Percentiles rank a stretch among this genome's conserved stretches.
These are phyloP conservation scores for Pangasius larnaudii DNA, from an alignment of 2,797 vertebrate genomes.

Conservation along the genomic window DNA sequence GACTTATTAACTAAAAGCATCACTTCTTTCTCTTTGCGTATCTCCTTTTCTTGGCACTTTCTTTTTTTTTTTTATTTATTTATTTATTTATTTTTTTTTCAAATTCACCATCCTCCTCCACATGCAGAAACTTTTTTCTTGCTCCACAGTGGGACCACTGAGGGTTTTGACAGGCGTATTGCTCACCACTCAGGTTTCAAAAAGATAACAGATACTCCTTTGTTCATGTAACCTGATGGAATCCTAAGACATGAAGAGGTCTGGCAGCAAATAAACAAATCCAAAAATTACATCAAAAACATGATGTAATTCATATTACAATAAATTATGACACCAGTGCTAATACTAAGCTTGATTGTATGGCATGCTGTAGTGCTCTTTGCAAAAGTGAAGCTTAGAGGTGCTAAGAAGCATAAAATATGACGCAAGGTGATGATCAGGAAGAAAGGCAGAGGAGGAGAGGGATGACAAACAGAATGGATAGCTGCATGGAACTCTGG, in stretches of 20 bases:
- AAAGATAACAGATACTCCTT: constrained; percentile 1
- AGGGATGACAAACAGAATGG: constrained; percentile 32
- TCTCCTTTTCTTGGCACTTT: not conserved
- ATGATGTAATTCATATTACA: not conserved
- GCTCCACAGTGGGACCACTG: constrained; percentile 12
- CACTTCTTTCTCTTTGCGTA: not conserved
- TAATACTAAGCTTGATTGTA: not conserved
- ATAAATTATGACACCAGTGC: not conserved
- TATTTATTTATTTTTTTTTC: not conserved
- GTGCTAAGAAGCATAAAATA: constrained; percentile 29
- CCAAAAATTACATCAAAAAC: not conserved
- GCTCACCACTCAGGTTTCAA: not conserved
- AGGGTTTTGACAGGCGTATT: constrained; percentile 17
- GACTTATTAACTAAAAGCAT: constrained; percentile 3
- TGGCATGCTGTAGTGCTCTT: not conserved
- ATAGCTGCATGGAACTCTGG: constrained; percentile 28
- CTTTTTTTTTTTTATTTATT: not conserved
- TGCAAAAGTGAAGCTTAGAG: not conserved
- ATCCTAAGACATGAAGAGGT: not conserved
- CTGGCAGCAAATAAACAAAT: constrained; percentile 8
- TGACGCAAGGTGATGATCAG: constrained; percentile 7
- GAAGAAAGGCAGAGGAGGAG: constrained; percentile 7
- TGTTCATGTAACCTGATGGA: not conserved
- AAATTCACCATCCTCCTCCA: constrained; percentile 7
- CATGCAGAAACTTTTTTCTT: constrained; percentile 7